These are phyloP conservation scores for Eunapius fragilis DNA, from an alignment of 37 sponge, comb jelly and placozoan species.

Conservation along the genomic window DNA sequence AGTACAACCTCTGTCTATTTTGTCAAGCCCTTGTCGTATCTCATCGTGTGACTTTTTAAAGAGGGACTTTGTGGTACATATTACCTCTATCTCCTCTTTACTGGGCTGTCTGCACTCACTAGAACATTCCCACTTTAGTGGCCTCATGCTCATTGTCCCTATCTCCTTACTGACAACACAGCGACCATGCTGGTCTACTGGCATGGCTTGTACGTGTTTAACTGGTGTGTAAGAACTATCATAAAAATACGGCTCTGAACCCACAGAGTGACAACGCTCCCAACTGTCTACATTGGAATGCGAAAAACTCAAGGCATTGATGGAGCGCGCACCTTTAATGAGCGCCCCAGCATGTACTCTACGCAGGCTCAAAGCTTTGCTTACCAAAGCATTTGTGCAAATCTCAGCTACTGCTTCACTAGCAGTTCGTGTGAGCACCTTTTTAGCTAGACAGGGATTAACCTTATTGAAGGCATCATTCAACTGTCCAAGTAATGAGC, in stretches of 20 bases:
- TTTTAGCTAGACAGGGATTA: not conserved
- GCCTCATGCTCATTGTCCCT: conserved; percentile 1
- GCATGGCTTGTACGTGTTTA: not conserved
- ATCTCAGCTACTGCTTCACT: not conserved
- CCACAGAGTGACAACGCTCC: conserved; percentile 3
- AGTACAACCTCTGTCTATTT: not conserved
- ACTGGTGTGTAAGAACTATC: conserved; percentile 3
- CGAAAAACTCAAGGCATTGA: conserved; percentile 6
- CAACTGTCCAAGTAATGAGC: not conserved
- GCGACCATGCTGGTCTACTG: conserved; percentile 23
- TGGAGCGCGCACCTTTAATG: not conserved
- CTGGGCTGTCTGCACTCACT: conserved; percentile 2
- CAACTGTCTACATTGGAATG: not conserved
- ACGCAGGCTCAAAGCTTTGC: not conserved
- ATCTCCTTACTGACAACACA: conserved; percentile 16
- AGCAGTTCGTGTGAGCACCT: not conserved
- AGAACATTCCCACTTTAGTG: conserved; percentile 27
- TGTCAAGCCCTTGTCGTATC: not conserved
- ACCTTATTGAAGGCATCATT: not conserved
- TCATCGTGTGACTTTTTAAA: not conserved
- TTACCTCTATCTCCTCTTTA: not conserved
- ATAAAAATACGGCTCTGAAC: conserved; percentile 26
- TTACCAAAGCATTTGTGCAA: not conserved
- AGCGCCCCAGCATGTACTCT: conserved; percentile 2
- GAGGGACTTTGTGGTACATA: not conserved